Percentiles rank a stretch among this genome's conserved stretches.
phyloP scores from a whole-genome alignment of 2,888 invertebrate genomes.

The Nephrotoma guestfalica region DNA sequence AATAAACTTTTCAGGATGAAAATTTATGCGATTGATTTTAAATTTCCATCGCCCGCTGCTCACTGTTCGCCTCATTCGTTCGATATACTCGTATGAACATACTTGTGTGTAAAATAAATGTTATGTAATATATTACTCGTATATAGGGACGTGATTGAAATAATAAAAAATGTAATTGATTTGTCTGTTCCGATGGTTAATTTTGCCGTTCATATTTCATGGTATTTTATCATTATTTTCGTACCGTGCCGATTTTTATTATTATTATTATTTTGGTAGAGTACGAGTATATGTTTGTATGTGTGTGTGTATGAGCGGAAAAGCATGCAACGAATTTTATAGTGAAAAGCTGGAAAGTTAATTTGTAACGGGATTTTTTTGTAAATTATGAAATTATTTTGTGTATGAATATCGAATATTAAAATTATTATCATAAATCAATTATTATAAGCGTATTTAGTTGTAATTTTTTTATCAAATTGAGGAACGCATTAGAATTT shows the following conservation, averaged over 20 bases:
- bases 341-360: background rate
- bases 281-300: no score
- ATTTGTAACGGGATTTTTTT: background rate
- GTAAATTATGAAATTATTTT: no score
- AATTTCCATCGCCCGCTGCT: background rate
- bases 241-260: background rate
- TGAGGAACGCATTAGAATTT: no score
- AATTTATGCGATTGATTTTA: background rate
- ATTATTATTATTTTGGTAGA: background rate
- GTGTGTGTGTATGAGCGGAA: background rate
- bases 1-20: background rate
- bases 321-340: background rate
- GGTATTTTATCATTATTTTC: background rate
- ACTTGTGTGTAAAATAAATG: no score
- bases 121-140: no score
- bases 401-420: no score
- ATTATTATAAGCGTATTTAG: no score
- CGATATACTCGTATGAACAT: background rate
- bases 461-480: no score
- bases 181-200: background rate
- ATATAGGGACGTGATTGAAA: background rate
- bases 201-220: background rate
- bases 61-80: background rate
- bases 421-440: no score
- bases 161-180: background rate